Percentiles rank a stretch among this genome's conserved stretches.
These are phyloP conservation scores for Pterostichus madidus DNA, from an alignment of 2,888 invertebrate genomes.

Conservation along the genomic window DNA sequence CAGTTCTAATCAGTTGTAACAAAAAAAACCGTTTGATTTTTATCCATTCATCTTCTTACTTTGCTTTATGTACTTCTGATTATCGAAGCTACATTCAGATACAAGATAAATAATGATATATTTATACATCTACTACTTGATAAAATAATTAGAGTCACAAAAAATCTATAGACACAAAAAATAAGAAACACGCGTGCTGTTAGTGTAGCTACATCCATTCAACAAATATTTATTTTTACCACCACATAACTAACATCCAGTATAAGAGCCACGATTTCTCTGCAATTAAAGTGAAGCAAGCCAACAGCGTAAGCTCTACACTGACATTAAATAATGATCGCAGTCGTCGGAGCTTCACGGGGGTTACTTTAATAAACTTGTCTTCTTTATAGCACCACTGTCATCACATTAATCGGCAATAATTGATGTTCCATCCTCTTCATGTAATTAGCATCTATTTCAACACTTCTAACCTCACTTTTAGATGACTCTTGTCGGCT, in stretches of 20 bases:
- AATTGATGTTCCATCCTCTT: conserved; percentile 33
- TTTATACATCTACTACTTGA: conserved; percentile 19
- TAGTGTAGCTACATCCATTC: neutral
- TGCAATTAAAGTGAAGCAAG: conserved; percentile 48
- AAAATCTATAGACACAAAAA: conserved; percentile 7
- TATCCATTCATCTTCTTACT: no score
- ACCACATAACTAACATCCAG: neutral
- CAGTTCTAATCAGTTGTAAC: no score
- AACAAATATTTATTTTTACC: conserved; percentile 26
- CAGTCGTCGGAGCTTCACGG: conserved; percentile 2
- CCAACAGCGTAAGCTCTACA: conserved; percentile 7
- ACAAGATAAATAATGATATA: conserved; percentile 28
- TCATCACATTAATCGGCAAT: conserved; percentile 33
- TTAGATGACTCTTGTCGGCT: neutral
- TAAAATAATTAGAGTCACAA: conserved; percentile 37
- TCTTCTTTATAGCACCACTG: conserved; percentile 32
- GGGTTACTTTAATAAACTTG: conserved; percentile 51
- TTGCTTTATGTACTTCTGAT: no score
- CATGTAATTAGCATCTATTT: conserved; percentile 14
- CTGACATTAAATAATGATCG: conserved; percentile 50
- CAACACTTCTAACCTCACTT: conserved; percentile 5
- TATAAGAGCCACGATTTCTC: conserved; percentile 21
- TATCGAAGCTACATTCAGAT: neutral
- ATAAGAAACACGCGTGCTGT: neutral
- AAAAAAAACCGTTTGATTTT: no score